phyloP scores from a whole-genome alignment of 2,797 vertebrate species.

The Chelon auratus region DNA sequence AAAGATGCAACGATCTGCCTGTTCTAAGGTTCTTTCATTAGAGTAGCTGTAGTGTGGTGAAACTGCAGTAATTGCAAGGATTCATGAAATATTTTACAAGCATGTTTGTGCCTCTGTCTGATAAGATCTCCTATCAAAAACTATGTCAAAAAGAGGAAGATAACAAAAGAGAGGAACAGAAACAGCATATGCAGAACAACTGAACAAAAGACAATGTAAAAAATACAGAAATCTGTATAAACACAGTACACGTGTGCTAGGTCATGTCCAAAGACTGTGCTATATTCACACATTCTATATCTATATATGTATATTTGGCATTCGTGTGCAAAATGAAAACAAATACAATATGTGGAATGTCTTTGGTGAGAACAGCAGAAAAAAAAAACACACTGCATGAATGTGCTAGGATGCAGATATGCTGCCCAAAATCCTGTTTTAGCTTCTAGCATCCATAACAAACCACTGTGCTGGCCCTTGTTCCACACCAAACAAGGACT shows the following conservation, averaged over 20 bases:
- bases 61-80: conserved; percentile 41
- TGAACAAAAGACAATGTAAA: no score
- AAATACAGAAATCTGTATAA: no score
- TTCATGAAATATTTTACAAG: conserved; percentile 33
- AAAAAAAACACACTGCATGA: no score
- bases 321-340: no score
- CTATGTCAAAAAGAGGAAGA: conserved; percentile 10
- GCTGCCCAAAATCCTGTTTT: conserved; percentile 33
- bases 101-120: conserved; percentile 19
- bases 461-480: conserved; percentile 61
- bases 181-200: no score
- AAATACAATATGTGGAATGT: no score
- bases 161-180: no score
- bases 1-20: conserved; percentile 34
- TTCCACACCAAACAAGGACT: conserved; percentile 73
- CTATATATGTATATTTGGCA: no score
- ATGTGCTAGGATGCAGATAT: not conserved
- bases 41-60: conserved; percentile 30
- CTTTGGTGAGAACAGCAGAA: no score
- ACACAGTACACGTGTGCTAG: no score
- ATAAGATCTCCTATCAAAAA: conserved; percentile 31
- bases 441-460: conserved; percentile 52
- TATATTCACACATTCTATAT: no score
- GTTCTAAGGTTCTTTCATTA: conserved; percentile 42
- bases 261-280: no score